These are phyloP conservation scores for Hepsetus odoe DNA, from an alignment of 2,113 vertebrate genomes.

Conservation along the genomic window DNA sequence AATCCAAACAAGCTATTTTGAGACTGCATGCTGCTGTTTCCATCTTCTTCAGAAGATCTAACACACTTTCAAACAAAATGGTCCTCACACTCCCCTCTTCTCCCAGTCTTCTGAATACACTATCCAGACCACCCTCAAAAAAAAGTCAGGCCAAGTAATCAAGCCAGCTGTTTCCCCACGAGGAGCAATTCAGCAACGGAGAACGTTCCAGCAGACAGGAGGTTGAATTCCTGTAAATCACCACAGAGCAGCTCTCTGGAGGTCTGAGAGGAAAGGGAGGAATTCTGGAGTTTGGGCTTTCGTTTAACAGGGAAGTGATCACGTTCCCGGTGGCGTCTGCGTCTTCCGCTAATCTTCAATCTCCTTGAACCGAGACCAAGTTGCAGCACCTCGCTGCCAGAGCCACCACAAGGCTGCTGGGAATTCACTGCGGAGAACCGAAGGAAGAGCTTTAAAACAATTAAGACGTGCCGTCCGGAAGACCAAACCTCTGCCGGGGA, in stretches of 20 bases:
- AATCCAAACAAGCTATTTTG: no score
- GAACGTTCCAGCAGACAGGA: slow-evolving; percentile 6
- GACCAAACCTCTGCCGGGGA: no score
- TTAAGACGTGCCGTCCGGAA: no score
- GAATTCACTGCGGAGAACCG: not conserved
- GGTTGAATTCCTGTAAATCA: slow-evolving; percentile 10
- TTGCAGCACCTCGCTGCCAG: not conserved
- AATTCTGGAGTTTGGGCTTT: not conserved
- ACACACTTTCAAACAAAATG: slow-evolving; percentile 3
- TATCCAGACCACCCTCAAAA: not conserved
- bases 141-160: not conserved
- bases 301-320: not conserved
- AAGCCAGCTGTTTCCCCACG: not conserved
- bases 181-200: not conserved
- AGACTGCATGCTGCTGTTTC: no score
- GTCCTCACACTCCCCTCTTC: not conserved
- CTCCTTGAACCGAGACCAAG: not conserved
- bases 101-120: not conserved
- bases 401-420: not conserved
- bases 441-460: no score
- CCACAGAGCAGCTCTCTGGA: not conserved
- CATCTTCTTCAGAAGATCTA: no score
- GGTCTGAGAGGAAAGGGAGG: not conserved
- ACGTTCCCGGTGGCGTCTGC: not conserved
- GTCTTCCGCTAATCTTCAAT: not conserved